Evolutionary conservation across 1,140 invertebrate genomes (phyloP), one percentile per base, ranked within the genome.

Genomic region (Delia radicum): DNA sequence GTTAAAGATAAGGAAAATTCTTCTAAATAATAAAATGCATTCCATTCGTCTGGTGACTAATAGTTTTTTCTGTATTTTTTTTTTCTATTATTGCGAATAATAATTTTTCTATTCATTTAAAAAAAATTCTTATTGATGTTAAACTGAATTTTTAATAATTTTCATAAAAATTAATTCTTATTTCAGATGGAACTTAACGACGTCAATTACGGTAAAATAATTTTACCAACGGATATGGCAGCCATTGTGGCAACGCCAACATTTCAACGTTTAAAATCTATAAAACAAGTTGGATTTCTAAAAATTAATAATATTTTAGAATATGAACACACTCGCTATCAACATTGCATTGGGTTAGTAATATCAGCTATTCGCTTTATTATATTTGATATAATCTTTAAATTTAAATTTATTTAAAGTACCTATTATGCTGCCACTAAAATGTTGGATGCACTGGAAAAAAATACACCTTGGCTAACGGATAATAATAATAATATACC

Each of bases 301-400:
- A 67, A 62, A 4, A 46, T 55, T 12, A 27, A 42, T n/a, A 26
- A 72, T 46, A 21, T 13, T n/a, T 7, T 65, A 26, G 55, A 63
- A 5, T 7, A 24, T 10, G 24, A 28, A 3, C 61, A 76, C 71
- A 69, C 8, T 27, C 80, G 83, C 13, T 85, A 76, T 63, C 78
- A 82, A 1, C 83, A 85, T 73, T 84, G 83, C 69, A 76, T 85
- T 42, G 83, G 83, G 83, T 85, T 62, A 79, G 74, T 31, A n/a
- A n/a, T n/a, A n/a, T n/a, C n/a, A n/a, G n/a, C n/a, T n/a, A n/a
- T 6, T 6, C 29, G 3, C 10, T 27, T 24, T 29, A 61, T 67
- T 13, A 46, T 21, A 28, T n/a, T 29, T 74, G 18, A 48, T 15
- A 69, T 21, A 63, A 1, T 74, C 24, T 10, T 73, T 15, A 21